Percentiles rank a stretch among this genome's conserved stretches.
These are phyloP conservation scores for Drosophila busckii DNA, from an alignment of 1,140 invertebrate genomes.

Conservation along the genomic window DNA sequence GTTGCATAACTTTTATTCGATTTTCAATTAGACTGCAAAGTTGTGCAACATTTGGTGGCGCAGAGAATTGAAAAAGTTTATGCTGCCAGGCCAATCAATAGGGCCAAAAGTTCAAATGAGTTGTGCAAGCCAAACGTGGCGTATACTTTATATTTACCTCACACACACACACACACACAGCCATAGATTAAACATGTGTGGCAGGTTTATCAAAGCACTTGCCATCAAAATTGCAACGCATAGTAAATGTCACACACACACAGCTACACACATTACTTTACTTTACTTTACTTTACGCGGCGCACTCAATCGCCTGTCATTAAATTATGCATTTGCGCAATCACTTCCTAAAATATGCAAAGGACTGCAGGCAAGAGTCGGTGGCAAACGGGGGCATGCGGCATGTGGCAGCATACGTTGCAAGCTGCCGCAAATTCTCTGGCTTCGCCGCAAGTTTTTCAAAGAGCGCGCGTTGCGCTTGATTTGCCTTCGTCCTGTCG, in stretches of 20 bases:
- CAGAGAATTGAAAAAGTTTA: constrained; percentile 38
- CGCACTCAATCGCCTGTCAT: constrained; percentile 61
- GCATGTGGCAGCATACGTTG: constrained; percentile 44
- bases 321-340: constrained; percentile 74
- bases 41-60: constrained; percentile 24
- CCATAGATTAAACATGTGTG: no score
- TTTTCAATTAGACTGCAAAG: constrained; percentile 28
- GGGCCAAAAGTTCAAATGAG: constrained; percentile 11
- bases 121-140: no score
- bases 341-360: constrained; percentile 73
- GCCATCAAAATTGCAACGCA: constrained; percentile 20
- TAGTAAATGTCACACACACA: neutral
- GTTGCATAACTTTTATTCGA: constrained; percentile 22
- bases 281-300: neutral
- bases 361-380: constrained; percentile 7
- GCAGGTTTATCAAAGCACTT: constrained; percentile 6
- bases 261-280: no score
- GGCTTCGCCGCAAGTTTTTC: constrained; percentile 36
- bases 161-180: no score
- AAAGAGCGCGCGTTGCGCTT: constrained; percentile 48
- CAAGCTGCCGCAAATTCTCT: constrained; percentile 42
- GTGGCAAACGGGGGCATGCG: constrained; percentile 1
- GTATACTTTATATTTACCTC: no score
- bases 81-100: constrained; percentile 26
- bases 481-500: constrained; percentile 51